phyloP scores from a whole-genome alignment of 1,140 invertebrate genomes.

The Pseudobourletiella spinata region DNA sequence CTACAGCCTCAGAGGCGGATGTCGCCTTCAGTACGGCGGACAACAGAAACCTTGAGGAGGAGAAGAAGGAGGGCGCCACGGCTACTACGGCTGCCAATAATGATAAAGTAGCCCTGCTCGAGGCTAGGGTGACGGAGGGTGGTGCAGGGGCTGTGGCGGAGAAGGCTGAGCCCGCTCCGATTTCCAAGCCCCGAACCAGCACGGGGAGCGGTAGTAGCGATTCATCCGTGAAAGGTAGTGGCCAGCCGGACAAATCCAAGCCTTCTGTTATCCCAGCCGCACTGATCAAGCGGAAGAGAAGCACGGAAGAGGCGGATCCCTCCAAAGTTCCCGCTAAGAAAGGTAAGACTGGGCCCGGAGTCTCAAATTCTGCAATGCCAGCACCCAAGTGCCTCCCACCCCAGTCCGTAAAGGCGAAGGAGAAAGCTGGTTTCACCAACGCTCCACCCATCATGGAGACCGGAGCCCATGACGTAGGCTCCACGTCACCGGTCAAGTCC shows the following conservation, averaged over 20 bases:
- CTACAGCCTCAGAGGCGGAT: neutral
- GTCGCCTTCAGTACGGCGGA: neutral
- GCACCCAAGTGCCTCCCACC: neutral
- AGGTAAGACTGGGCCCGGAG: neutral
- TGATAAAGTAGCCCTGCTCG: neutral
- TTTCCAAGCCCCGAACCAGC: neutral
- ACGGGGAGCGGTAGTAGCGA: slow-evolving; percentile 6
- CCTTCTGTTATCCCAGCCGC: neutral
- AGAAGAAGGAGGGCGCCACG: neutral
- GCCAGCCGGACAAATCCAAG: neutral
- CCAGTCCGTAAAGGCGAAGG: neutral
- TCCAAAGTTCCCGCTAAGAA: slow-evolving; percentile 4
- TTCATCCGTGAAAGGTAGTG: neutral
- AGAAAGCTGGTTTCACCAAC: neutral
- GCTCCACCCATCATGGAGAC: neutral
- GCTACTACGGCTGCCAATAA: neutral
- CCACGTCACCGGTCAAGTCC: neutral
- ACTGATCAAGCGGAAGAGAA: neutral
- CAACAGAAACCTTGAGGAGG: neutral
- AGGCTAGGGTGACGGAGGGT: neutral
- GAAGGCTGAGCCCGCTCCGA: neutral
- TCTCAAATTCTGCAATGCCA: neutral
- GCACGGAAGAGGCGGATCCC: neutral
- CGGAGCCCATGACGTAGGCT: neutral
- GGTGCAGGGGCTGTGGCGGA: neutral